These are phyloP conservation scores for Drosophila emarginata DNA, from an alignment of 2,888 invertebrate species.

Conservation along the genomic window DNA sequence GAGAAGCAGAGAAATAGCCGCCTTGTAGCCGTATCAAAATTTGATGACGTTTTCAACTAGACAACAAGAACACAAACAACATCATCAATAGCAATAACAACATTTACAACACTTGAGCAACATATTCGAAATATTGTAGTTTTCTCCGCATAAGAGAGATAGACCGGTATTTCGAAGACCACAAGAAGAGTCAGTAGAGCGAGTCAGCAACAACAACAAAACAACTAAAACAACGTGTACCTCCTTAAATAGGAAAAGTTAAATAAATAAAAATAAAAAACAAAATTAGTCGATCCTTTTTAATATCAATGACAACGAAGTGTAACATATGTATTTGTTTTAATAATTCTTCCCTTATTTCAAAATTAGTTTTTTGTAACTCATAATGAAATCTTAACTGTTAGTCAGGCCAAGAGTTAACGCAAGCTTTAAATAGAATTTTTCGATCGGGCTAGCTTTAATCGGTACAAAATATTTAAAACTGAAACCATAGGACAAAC, in stretches of 20 bases:
- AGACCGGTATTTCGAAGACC: conserved; percentile 42
- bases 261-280: neutral
- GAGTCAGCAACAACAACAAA: neutral
- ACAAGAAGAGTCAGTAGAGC: neutral
- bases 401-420: no score
- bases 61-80: conserved; percentile 44
- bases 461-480: no score
- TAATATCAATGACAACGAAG: no score
- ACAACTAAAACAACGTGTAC: neutral
- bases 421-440: no score
- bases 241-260: neutral
- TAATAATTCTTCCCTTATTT: no score
- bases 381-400: no score
- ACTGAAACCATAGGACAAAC: no score
- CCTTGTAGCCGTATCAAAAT: conserved; percentile 48
- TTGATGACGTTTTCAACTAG: conserved; percentile 73
- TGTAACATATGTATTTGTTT: no score
- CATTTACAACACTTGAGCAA: conserved; percentile 20
- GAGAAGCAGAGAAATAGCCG: conserved; percentile 66
- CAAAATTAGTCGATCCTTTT: neutral
- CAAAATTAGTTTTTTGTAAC: no score
- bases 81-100: conserved; percentile 27
- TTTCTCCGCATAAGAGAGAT: conserved; percentile 30
- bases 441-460: no score
- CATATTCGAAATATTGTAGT: neutral